Evolutionary conservation across 2,797 vertebrate species (phyloP).

Genomic region (Hoplostethus mediterraneus): DNA sequence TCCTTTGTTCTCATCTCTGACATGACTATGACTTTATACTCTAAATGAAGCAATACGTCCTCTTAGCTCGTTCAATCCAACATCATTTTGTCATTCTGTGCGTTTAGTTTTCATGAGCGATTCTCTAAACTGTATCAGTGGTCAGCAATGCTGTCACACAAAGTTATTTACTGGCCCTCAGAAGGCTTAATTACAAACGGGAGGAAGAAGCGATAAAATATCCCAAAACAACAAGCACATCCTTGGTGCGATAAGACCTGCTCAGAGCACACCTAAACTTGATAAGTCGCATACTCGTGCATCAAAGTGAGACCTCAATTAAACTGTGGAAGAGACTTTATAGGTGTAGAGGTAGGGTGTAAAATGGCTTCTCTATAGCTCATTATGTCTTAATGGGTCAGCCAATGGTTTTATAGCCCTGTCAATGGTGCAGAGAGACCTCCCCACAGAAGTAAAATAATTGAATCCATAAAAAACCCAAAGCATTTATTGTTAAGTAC

Average conservation of each 20-base stretch:
- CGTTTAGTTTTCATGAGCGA: background rate
- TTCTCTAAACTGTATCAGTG: background rate
- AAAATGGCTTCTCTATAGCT: slow-evolving; percentile 51
- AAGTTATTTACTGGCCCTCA: slow-evolving; percentile 48
- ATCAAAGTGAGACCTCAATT: slow-evolving; percentile 43
- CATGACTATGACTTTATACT: too few relatives aligned
- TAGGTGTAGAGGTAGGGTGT: slow-evolving; percentile 28
- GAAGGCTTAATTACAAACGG: slow-evolving; percentile 58
- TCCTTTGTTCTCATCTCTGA: background rate
- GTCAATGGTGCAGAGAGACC: background rate
- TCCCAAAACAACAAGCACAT: too few relatives aligned
- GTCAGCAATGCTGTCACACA: slow-evolving; percentile 17
- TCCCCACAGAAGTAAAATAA: slow-evolving; percentile 34
- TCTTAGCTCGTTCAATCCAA: background rate
- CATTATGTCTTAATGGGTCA: slow-evolving; percentile 52
- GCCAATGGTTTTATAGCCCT: slow-evolving; percentile 37
- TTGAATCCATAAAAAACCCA: slow-evolving; percentile 19
- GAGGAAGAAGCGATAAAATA: slow-evolving; percentile 39
- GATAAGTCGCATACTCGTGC: slow-evolving; percentile 24
- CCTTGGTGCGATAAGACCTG: background rate
- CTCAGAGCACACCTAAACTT: slow-evolving; percentile 16
- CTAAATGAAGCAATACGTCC: background rate
- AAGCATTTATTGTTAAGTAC: background rate
- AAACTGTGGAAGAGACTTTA: slow-evolving; percentile 46
- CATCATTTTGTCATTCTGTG: background rate